Evolutionary conservation across 2,797 vertebrate genomes (phyloP).

Genomic region (Clarias pachynema): DNA sequence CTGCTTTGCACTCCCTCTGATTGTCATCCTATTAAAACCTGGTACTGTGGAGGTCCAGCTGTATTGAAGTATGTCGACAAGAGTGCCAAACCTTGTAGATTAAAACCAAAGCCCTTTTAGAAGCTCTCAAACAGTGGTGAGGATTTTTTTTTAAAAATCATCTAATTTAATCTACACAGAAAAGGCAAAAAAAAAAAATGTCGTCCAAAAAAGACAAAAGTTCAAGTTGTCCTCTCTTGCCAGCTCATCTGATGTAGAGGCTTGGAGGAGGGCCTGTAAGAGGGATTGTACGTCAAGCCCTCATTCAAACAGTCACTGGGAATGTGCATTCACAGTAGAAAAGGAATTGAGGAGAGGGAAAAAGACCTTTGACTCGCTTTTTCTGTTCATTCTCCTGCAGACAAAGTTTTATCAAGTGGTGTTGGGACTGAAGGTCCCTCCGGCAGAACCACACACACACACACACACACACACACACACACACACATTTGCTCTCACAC

Average conservation of each 20-base stretch:
- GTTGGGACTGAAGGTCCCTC: slow-evolving; percentile 69
- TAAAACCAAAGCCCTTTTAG: slow-evolving; percentile 48
- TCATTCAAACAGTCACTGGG: slow-evolving; percentile 69
- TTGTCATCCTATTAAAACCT: slow-evolving; percentile 30
- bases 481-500: slow-evolving; percentile 42
- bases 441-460: slow-evolving; percentile 73
- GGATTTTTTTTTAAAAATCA: slow-evolving; percentile 23
- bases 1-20: slow-evolving; percentile 21
- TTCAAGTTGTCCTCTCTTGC: slow-evolving; percentile 76
- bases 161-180: slow-evolving; percentile 49
- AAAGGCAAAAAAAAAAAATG: slow-evolving; percentile 64
- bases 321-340: slow-evolving; percentile 66
- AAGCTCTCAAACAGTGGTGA: slow-evolving; percentile 23
- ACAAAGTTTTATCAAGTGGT: slow-evolving; percentile 79
- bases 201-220: slow-evolving; percentile 65
- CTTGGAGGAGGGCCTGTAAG: slow-evolving; percentile 63
- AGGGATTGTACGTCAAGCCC: slow-evolving; percentile 63
- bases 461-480: slow-evolving; percentile 68
- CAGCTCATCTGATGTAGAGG: slow-evolving; percentile 67
- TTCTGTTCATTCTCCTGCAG: slow-evolving; percentile 69
- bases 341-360: slow-evolving; percentile 56
- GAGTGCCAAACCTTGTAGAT: slow-evolving; percentile 29
- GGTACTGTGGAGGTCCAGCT: slow-evolving; percentile 28
- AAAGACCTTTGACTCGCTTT: slow-evolving; percentile 68
- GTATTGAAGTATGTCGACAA: slow-evolving; percentile 26